Conservation (phyloP, 2,888 invertebrate genomes). For the Melipona bicolor region DNA sequence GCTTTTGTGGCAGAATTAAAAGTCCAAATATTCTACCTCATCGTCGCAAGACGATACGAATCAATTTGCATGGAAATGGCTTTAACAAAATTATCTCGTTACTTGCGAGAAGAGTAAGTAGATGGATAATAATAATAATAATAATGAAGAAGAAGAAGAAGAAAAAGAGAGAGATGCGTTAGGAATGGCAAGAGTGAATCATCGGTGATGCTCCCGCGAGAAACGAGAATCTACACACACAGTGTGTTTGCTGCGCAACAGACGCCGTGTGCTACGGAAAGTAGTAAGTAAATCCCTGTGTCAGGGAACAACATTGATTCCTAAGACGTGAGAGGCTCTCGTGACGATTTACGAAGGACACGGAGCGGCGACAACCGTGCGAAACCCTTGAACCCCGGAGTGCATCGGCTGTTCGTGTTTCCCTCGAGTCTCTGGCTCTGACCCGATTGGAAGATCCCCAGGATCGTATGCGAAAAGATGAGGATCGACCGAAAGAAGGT, state of each 20-base stretch:
- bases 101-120: background rate
- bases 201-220: background rate
- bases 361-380: background rate
- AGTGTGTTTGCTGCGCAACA: background rate
- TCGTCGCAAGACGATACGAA: background rate
- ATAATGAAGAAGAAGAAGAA: background rate
- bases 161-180: background rate
- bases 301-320: conserved; percentile 45
- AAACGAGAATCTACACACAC: conserved; percentile 29
- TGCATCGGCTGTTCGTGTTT: conserved; percentile 28
- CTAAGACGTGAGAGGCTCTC: conserved; percentile 25
- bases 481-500: conserved; percentile 65
- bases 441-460: conserved; percentile 55
- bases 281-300: conserved; percentile 49
- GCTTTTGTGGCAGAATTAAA: background rate
- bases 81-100: background rate
- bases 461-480: conserved; percentile 62
- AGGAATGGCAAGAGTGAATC: conserved; percentile 3
- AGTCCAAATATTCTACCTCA: background rate
- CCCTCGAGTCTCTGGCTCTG: conserved; percentile 50
- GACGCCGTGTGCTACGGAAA: background rate
- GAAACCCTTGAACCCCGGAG: conserved; percentile 32
- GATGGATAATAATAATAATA: no score
- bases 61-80: background rate
- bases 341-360: conserved; percentile 11